Evolutionary conservation across 2,113 vertebrate genomes (phyloP), one percentile per base, ranked within the genome.

Genomic region (Polypterus bichir): DNA sequence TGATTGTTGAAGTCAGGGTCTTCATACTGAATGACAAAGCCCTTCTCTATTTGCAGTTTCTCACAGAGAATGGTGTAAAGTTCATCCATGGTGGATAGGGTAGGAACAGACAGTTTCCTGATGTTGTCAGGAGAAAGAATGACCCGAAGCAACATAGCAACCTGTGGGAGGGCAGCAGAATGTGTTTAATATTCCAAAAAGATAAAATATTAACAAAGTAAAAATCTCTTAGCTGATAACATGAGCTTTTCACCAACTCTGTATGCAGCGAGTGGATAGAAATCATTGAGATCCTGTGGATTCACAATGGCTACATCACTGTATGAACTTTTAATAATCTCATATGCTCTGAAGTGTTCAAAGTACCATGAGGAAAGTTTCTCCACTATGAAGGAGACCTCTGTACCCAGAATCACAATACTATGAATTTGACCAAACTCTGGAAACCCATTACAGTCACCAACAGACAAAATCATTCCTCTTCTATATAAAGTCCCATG

Each of bases 1-100:
- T 64, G 11, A 60, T 47, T 63, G 27, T 57, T 57, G 48, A 69
- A 69, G 45, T 66, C 63, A n/a, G 60, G 60, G 46, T 68, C 60
- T 57, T 68, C 54, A 66, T 66, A 64, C 8, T 69, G 62, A 10
- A 68, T 61, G 6, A 62, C n/a, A 45, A 68, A 62, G 48, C 48
- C 49, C 5, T 44, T 49, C 47, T 61, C 5, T 45, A 64, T 61
- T 46, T 64, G 47, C 9, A 61, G 45, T 54, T 64, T 68, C 53
- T 64, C 62, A 52, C 54, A 53, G 45, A 61, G 66, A 61, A 61
- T 7, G 5, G 52, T 44, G n/a, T 10, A 4, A 4, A 68, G 54
- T 54, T 64, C 45, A 6, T 61, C 59, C 4, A 57, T 4, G 10
- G 54, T 64, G 3, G 46, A 64, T 61, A 54, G 64, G 6, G 53